Conservation (phyloP, 2,888 invertebrate species). For the Sialis lutaria region DNA sequence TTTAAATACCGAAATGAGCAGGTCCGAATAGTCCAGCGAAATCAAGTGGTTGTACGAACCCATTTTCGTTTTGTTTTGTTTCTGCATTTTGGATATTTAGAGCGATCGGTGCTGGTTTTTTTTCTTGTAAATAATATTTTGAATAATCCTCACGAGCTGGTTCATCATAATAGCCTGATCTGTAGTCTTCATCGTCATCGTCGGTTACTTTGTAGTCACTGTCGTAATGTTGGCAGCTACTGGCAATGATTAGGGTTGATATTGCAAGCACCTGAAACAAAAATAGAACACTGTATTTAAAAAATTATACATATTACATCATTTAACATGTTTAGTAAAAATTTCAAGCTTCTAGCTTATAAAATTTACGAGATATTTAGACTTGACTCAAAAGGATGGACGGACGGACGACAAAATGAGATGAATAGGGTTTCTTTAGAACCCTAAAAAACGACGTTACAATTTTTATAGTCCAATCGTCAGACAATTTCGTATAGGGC, state of each 20-base stretch:
- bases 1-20: constrained; percentile 23
- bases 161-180: constrained; percentile 13
- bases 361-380: too few relatives aligned
- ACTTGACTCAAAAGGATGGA: too few relatives aligned
- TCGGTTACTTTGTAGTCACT: constrained; percentile 11
- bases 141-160: constrained; percentile 20
- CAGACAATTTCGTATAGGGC: too few relatives aligned
- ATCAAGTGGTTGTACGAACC: constrained; percentile 35
- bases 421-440: too few relatives aligned
- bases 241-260: constrained; percentile 10
- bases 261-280: constrained; percentile 13
- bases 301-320: too few relatives aligned
- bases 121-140: constrained; percentile 19
- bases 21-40: constrained; percentile 34
- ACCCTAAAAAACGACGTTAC: too few relatives aligned
- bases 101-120: constrained; percentile 2
- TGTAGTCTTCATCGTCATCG: constrained; percentile 15
- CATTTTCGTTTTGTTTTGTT: constrained; percentile 18
- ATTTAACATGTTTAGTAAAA: too few relatives aligned
- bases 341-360: too few relatives aligned
- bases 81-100: constrained; percentile 5
- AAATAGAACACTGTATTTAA: neutral
- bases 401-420: too few relatives aligned
- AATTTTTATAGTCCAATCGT: too few relatives aligned
- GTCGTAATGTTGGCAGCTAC: constrained; percentile 15